Conservation (phyloP, 2,888 invertebrate species). For the Anorthoa munda region DNA sequence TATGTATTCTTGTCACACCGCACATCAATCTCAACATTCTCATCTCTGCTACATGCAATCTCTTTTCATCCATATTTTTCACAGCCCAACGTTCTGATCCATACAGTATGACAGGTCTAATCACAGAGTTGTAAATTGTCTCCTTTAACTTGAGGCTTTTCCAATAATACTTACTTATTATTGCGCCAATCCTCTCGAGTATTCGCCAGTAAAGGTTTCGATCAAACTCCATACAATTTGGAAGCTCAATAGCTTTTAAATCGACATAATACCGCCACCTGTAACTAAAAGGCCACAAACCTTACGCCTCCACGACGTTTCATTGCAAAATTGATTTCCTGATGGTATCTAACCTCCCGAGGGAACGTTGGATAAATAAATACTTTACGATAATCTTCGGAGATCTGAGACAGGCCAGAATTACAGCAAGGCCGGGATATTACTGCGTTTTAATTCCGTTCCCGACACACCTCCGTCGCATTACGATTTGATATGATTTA, state of each 20-base stretch:
- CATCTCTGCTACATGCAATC: no score
- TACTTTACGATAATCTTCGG: constrained; percentile 88
- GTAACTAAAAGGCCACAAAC: constrained; percentile 82
- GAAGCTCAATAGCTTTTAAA: constrained; percentile 76
- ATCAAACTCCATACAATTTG: constrained; percentile 55
- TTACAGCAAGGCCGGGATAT: constrained; percentile 86
- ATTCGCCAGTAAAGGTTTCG: constrained; percentile 8
- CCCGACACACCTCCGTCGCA: constrained; percentile 86
- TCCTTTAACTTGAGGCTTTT: no score
- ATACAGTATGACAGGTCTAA: no score
- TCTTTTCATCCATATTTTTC: no score
- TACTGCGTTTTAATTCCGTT: constrained; percentile 90
- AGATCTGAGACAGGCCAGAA: constrained; percentile 88
- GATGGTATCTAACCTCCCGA: constrained; percentile 89
- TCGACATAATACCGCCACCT: constrained; percentile 79
- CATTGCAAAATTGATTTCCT: constrained; percentile 89
- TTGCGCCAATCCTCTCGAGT: not conserved
- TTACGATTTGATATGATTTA: constrained; percentile 88
- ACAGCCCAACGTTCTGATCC: no score
- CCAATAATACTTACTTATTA: no score
- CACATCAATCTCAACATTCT: no score
- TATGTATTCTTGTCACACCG: no score
- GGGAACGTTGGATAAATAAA: constrained; percentile 90
- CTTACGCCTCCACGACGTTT: constrained; percentile 88
- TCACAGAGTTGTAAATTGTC: no score